phyloP scores from a whole-genome alignment of 1,140 invertebrate species.

The Drosophila orosa region DNA sequence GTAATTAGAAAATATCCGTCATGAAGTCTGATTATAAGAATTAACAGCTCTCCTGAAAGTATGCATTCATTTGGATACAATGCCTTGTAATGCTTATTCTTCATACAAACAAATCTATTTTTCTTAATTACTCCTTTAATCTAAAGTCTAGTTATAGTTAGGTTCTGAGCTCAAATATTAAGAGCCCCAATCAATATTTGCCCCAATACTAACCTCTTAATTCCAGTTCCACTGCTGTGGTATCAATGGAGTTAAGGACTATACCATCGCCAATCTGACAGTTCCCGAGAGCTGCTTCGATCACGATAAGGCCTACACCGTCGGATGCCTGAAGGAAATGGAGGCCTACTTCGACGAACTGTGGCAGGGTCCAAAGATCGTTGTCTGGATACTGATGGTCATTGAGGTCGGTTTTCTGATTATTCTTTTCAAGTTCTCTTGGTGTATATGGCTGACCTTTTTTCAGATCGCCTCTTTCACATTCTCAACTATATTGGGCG shows the following conservation, averaged over 20 bases:
- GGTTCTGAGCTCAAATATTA: background rate
- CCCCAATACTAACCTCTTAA: background rate
- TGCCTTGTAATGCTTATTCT: too few species aligned
- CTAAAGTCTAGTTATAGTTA: background rate
- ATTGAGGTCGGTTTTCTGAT: conserved; percentile 51
- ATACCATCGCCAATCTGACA: conserved; percentile 30
- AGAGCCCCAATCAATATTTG: background rate
- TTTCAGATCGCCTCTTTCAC: conserved; percentile 53
- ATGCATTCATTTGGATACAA: background rate
- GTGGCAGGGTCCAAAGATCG: conserved; percentile 40
- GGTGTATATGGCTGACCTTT: background rate
- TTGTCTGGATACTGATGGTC: conserved; percentile 59
- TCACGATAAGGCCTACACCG: conserved; percentile 20
- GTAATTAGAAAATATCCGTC: background rate
- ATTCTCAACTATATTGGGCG: conserved; percentile 56
- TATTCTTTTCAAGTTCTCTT: background rate
- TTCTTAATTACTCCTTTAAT: too few species aligned
- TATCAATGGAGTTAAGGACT: conserved; percentile 52
- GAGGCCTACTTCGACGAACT: conserved; percentile 26
- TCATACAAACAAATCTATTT: too few species aligned
- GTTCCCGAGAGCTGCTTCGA: conserved; percentile 60
- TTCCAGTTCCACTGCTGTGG: conserved; percentile 66
- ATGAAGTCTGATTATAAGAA: background rate
- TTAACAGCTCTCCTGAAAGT: background rate
- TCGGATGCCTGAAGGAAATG: conserved; percentile 58